Evolutionary conservation across 2,888 invertebrate genomes (phyloP).

Genomic region (Scaptomyza reducta): DNA sequence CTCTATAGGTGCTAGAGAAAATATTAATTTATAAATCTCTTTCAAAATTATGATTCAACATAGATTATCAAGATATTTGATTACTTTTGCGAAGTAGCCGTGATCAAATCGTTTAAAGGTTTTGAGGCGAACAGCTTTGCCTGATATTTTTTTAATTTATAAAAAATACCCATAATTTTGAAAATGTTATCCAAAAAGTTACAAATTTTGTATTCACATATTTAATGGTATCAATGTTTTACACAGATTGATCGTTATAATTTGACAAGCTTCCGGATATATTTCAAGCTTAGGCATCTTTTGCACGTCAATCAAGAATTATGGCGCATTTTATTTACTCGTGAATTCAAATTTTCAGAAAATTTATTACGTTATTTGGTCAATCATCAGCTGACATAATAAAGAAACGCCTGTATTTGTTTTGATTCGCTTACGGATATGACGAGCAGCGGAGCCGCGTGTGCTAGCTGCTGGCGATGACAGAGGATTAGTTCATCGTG

Average conservation of each 20-base stretch:
- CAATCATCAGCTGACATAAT: constrained; percentile 77
- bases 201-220: neutral
- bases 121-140: neutral
- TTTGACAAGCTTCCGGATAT: constrained; percentile 10
- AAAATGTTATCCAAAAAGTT: neutral
- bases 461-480: constrained; percentile 60
- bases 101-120: neutral
- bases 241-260: neutral
- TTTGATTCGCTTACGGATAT: constrained; percentile 83
- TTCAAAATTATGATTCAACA: neutral
- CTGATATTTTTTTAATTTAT: neutral
- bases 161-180: neutral
- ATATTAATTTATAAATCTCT: constrained; percentile 1
- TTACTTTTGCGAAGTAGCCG: neutral
- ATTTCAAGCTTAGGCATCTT: neutral
- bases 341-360: constrained; percentile 22
- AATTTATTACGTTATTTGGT: constrained; percentile 33
- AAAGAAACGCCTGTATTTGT: constrained; percentile 83
- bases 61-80: neutral
- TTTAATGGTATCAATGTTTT: neutral
- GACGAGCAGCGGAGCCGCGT: constrained; percentile 75
- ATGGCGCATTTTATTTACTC: constrained; percentile 22
- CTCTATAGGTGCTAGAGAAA: constrained; percentile 3
- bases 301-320: constrained; percentile 26
- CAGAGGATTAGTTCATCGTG: constrained; percentile 71